These are phyloP conservation scores for Exocentrus adspersus DNA, from an alignment of 2,888 invertebrate genomes.

Conservation along the genomic window DNA sequence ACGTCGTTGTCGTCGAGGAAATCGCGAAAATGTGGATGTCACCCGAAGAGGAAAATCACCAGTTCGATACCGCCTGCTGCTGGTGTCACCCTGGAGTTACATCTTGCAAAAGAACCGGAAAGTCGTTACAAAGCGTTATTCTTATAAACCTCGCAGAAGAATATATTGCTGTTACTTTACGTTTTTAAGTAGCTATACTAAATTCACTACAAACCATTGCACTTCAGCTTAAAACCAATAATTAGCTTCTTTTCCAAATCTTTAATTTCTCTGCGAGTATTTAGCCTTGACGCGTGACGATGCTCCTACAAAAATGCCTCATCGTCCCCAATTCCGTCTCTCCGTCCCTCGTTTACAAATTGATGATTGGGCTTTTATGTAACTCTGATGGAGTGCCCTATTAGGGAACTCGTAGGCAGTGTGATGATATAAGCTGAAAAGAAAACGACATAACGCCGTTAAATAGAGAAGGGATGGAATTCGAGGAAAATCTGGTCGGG, in stretches of 20 bases:
- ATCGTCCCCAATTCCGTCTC: neutral
- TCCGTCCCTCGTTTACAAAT: constrained; percentile 17
- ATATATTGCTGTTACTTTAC: too few species aligned
- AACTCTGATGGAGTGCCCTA: constrained; percentile 33
- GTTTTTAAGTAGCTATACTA: too few species aligned
- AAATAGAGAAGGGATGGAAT: constrained; percentile 28
- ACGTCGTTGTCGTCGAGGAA: neutral
- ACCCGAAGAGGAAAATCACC: constrained; percentile 9
- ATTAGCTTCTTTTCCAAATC: too few species aligned
- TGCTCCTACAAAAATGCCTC: neutral
- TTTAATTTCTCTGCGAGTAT: neutral
- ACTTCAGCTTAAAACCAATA: too few species aligned
- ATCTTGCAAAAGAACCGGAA: too few species aligned
- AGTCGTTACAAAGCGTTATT: too few species aligned
- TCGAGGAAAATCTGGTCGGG: constrained; percentile 27
- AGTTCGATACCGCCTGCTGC: constrained; percentile 7
- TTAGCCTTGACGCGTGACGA: neutral
- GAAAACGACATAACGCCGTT: constrained; percentile 30
- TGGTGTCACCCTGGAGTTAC: neutral
- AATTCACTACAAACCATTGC: too few species aligned
- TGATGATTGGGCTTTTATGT: constrained; percentile 22
- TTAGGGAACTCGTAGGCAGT: constrained; percentile 17
- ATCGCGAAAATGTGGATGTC: constrained; percentile 8
- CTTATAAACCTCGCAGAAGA: too few species aligned
- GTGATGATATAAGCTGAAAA: constrained; percentile 22